These are phyloP conservation scores for Drosophila lowei DNA, from an alignment of 1,140 invertebrate genomes.

Conservation along the genomic window DNA sequence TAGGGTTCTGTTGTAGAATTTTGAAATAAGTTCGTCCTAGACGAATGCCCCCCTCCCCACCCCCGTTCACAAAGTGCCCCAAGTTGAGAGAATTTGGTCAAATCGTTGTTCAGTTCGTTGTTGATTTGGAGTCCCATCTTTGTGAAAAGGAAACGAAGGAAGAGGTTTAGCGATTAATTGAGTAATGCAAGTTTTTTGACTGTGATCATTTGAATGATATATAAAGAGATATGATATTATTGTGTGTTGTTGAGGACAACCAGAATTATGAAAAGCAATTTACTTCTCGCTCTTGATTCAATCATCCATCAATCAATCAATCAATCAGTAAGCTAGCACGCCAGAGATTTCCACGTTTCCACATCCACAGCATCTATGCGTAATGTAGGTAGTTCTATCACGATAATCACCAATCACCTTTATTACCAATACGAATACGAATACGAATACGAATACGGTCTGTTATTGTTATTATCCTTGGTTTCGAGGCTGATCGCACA, in stretches of 20 bases:
- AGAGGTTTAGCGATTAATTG: constrained; percentile 36
- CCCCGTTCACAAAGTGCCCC: constrained; percentile 66
- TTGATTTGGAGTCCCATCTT: not conserved
- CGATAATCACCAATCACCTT: constrained; percentile 7
- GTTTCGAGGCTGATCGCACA: constrained; percentile 27
- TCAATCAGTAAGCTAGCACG: constrained; percentile 33
- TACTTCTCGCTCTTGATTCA: constrained; percentile 45
- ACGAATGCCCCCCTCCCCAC: constrained; percentile 36
- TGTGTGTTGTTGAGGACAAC: constrained; percentile 48
- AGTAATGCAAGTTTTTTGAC: constrained; percentile 75
- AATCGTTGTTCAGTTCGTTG: not conserved
- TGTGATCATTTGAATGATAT: constrained; percentile 79
- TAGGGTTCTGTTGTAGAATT: constrained; percentile 39
- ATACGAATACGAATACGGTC: not conserved
- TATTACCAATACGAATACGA: not conserved
- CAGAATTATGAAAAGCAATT: constrained; percentile 65
- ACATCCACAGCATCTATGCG: not conserved
- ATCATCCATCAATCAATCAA: constrained; percentile 32
- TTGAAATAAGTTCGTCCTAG: constrained; percentile 25
- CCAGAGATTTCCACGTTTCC: constrained; percentile 10
- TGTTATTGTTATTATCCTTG: constrained; percentile 17
- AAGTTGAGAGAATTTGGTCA: constrained; percentile 45
- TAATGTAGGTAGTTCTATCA: constrained; percentile 29
- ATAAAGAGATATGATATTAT: constrained; percentile 47
- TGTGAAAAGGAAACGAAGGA: constrained; percentile 16